Percentiles rank a stretch among this genome's conserved stretches.
Conservation (phyloP, 1,140 invertebrate genomes). For the Anadara kagoshimensis region DNA sequence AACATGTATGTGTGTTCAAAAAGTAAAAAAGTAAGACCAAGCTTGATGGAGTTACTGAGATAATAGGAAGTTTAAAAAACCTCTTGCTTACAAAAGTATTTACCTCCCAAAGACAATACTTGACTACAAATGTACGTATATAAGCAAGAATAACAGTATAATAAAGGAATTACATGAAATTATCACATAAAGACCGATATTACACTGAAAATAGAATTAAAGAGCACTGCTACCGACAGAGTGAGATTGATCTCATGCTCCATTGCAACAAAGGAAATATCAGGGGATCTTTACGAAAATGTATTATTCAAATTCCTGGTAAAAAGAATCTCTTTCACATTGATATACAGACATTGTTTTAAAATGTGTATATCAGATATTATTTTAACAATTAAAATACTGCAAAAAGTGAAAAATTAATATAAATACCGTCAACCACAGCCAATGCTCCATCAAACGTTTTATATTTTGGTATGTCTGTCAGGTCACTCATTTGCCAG, state of each 20-base stretch:
- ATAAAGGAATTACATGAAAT: not conserved
- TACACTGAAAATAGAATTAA: not conserved
- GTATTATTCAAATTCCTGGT: not conserved
- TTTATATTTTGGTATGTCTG: constrained; percentile 32
- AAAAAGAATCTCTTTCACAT: not conserved
- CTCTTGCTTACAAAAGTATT: no score
- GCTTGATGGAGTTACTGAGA: no score
- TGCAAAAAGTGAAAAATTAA: not conserved
- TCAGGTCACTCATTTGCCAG: constrained; percentile 47
- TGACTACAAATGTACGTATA: no score
- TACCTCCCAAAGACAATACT: no score
- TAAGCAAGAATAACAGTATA: no score
- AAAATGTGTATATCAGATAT: not conserved
- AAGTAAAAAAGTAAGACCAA: no score
- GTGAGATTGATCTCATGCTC: no score
- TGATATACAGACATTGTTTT: not conserved
- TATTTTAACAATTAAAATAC: not conserved
- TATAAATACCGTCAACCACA: constrained; percentile 52
- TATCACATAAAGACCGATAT: no score
- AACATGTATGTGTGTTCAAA: no score
- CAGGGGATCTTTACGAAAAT: not conserved
- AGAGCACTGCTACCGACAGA: not conserved
- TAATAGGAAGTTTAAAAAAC: no score
- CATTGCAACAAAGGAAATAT: no score
- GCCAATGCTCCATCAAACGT: constrained; percentile 50